Percentiles rank a stretch among this genome's conserved stretches.
These are phyloP conservation scores for Noturus placidus DNA, from an alignment of 2,113 vertebrate species.

Conservation along the genomic window DNA sequence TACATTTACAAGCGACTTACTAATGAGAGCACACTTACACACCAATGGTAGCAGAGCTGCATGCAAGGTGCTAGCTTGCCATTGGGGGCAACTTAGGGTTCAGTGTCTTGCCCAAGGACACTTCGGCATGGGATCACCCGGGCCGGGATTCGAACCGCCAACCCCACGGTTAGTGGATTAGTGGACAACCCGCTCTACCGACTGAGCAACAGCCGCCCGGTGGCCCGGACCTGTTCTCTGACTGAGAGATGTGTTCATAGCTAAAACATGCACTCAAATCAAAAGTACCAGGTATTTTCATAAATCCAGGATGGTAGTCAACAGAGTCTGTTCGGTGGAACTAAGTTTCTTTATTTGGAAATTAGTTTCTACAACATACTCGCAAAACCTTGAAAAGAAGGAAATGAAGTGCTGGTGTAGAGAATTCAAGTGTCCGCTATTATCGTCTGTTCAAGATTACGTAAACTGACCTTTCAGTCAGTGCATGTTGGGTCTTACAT, in stretches of 20 bases:
- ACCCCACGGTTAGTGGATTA: too few species aligned
- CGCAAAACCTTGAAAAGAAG: not conserved
- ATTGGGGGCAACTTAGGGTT: too few species aligned
- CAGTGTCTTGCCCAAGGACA: too few species aligned
- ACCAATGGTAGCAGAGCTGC: too few species aligned
- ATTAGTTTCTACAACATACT: not conserved
- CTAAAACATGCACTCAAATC: not conserved
- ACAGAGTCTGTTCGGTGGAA: not conserved
- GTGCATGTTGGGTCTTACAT: slow-evolving; percentile 38
- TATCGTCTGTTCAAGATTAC: slow-evolving; percentile 15
- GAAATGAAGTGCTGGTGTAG: not conserved
- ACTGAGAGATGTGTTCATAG: not conserved
- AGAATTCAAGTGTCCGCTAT: not conserved
- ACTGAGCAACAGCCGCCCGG: too few species aligned
- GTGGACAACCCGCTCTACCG: too few species aligned
- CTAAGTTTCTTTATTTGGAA: not conserved
- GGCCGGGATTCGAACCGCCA: too few species aligned
- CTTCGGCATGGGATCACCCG: too few species aligned
- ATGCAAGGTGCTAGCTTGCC: too few species aligned
- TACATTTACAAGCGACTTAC: too few species aligned
- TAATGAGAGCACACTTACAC: too few species aligned
- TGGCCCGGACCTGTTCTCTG: slow-evolving; percentile 1
- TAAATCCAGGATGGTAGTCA: not conserved
- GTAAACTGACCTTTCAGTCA: slow-evolving; percentile 1
- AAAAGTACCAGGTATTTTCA: not conserved